phyloP scores from a whole-genome alignment of 1,140 invertebrate species.

The Lepidurus arcticus region DNA sequence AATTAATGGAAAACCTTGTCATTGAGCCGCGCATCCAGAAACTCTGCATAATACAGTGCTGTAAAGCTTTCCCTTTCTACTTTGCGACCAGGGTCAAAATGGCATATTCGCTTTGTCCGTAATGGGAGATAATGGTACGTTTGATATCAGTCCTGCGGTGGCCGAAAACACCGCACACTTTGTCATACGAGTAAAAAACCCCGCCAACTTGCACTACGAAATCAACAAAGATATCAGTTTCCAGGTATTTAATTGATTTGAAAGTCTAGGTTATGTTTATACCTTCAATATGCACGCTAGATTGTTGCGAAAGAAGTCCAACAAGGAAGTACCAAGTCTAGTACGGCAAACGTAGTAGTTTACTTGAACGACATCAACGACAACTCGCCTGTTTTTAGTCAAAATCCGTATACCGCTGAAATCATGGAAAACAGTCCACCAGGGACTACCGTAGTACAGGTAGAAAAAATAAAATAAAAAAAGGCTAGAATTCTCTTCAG shows the following conservation, averaged over 20 bases:
- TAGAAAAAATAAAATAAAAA: slow-evolving; percentile 43
- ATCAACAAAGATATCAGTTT: slow-evolving; percentile 58
- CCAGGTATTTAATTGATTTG: slow-evolving; percentile 42
- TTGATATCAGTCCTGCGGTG: slow-evolving; percentile 81
- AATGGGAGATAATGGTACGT: slow-evolving; percentile 75
- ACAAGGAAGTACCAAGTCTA: slow-evolving; percentile 57
- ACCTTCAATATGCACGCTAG: slow-evolving; percentile 43
- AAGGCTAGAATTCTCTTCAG: slow-evolving; percentile 24
- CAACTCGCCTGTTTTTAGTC: slow-evolving; percentile 73
- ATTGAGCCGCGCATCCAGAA: slow-evolving; percentile 25
- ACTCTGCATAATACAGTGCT: background rate
- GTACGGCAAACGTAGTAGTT: slow-evolving; percentile 65
- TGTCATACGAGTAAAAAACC: slow-evolving; percentile 73
- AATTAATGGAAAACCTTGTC: slow-evolving; percentile 23
- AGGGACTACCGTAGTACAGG: slow-evolving; percentile 66
- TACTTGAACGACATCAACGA: slow-evolving; percentile 84
- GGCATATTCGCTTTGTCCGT: slow-evolving; percentile 74
- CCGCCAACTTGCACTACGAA: slow-evolving; percentile 75
- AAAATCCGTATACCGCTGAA: slow-evolving; percentile 63
- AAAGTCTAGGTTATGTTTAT: slow-evolving; percentile 51
- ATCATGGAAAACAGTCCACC: slow-evolving; percentile 71
- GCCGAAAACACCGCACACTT: slow-evolving; percentile 72
- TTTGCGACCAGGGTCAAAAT: slow-evolving; percentile 56
- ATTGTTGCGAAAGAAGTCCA: slow-evolving; percentile 65
- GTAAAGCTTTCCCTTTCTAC: background rate